Conservation (phyloP, 2,113 vertebrate genomes). For the Helogale parvula region DNA sequence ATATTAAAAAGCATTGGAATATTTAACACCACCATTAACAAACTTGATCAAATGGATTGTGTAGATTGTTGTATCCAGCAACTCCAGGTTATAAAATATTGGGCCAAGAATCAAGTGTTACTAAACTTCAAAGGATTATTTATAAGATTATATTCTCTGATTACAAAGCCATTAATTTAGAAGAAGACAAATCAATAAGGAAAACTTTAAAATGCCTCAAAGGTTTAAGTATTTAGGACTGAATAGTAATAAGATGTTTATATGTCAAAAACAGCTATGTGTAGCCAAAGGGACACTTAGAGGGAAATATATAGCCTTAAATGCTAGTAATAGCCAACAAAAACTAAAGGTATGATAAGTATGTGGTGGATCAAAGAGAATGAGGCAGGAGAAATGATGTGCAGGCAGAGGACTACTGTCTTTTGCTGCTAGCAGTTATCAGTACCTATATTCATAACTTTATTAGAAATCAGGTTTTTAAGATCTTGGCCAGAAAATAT, state of each 20-base stretch:
- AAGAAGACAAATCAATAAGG: background rate
- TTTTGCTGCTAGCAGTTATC: background rate
- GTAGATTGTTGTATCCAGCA: background rate
- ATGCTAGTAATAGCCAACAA: background rate
- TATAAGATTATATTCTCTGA: background rate
- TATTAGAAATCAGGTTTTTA: conserved; percentile 76
- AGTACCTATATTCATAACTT: conserved; percentile 38
- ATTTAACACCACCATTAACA: background rate
- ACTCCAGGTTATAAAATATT: background rate
- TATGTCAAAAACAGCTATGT: background rate
- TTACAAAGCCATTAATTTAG: background rate
- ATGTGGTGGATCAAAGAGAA: background rate
- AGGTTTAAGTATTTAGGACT: background rate
- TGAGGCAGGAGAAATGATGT: background rate
- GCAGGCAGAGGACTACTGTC: background rate
- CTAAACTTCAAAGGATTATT: background rate
- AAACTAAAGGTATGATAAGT: background rate
- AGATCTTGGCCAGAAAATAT: conserved; percentile 67
- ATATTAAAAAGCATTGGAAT: background rate
- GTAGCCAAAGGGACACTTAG: background rate
- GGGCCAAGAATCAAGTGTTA: background rate
- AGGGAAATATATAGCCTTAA: background rate
- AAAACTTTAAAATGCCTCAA: background rate
- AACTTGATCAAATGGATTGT: background rate
- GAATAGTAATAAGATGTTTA: background rate